Conservation (phyloP, 1,140 invertebrate species). For the Diachasma alloeum region DNA sequence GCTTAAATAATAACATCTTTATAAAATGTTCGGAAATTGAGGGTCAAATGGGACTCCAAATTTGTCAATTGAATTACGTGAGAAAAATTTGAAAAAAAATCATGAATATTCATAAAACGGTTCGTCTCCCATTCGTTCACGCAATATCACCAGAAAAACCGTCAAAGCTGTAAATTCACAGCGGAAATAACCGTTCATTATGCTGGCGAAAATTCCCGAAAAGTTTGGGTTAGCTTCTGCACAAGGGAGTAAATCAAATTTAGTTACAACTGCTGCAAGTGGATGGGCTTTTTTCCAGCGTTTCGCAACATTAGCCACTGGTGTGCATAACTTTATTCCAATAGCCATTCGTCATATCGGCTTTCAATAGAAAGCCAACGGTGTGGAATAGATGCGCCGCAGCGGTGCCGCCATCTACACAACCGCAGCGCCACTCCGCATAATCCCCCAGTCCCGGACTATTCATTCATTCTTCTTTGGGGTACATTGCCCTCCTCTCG, state of each 20-base stretch:
- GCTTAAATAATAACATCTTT: no score
- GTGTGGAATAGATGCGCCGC: constrained; percentile 45
- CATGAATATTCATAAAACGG: no score
- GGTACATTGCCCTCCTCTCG: not conserved
- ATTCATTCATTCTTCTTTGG: not conserved
- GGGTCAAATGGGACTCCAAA: no score
- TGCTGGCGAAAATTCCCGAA: no score
- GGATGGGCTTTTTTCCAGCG: constrained; percentile 29
- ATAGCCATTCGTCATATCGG: constrained; percentile 57
- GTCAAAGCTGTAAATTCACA: not conserved
- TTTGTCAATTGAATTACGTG: no score
- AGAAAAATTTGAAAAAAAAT: no score
- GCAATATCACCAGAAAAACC: not conserved
- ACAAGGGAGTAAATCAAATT: not conserved
- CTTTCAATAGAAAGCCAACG: constrained; percentile 51
- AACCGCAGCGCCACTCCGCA: constrained; percentile 9
- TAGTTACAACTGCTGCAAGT: not conserved
- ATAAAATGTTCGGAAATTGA: no score
- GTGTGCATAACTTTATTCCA: constrained; percentile 58
- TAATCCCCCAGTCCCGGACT: constrained; percentile 42
- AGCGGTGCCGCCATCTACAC: constrained; percentile 23
- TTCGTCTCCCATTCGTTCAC: no score
- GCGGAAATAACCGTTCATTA: not conserved
- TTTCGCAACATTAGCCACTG: constrained; percentile 60
- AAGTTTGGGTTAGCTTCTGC: no score